These are phyloP conservation scores for Stramonita haemastoma DNA, from an alignment of 2,888 invertebrate species.

Conservation along the genomic window DNA sequence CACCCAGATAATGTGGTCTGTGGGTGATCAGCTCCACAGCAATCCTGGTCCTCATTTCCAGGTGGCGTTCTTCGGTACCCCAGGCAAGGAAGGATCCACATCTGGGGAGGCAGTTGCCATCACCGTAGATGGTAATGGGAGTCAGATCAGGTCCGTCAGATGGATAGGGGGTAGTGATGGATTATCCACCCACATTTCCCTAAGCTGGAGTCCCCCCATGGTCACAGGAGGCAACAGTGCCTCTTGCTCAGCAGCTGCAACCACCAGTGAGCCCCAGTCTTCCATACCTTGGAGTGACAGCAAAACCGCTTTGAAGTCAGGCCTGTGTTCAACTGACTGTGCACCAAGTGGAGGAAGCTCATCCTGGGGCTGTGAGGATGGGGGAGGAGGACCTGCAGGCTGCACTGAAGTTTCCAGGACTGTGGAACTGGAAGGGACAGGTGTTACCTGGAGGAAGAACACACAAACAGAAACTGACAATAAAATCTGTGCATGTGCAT, in stretches of 20 bases:
- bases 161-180: not conserved
- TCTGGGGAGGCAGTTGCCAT: constrained; percentile 9
- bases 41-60: constrained; percentile 2
- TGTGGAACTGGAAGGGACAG: too few relatives aligned
- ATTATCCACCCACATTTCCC: not conserved
- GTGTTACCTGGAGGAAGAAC: not conserved
- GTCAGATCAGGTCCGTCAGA: constrained; percentile 1
- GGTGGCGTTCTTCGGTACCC: not conserved
- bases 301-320: not conserved
- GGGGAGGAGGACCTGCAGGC: too few relatives aligned
- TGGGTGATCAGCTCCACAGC: not conserved
- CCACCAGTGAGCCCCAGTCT: not conserved
- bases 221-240: not conserved
- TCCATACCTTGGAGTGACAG: not conserved
- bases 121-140: not conserved
- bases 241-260: constrained; percentile 13
- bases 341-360: not conserved
- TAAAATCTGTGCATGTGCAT: too few relatives aligned
- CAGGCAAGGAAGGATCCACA: not conserved
- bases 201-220: not conserved
- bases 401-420: too few relatives aligned
- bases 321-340: not conserved
- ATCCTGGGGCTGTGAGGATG: not conserved
- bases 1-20: not conserved
- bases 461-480: not conserved